Base-by-base conservation (phyloP, 2,888 invertebrate genomes). In the Caenorhabditis panamensis region DNA sequence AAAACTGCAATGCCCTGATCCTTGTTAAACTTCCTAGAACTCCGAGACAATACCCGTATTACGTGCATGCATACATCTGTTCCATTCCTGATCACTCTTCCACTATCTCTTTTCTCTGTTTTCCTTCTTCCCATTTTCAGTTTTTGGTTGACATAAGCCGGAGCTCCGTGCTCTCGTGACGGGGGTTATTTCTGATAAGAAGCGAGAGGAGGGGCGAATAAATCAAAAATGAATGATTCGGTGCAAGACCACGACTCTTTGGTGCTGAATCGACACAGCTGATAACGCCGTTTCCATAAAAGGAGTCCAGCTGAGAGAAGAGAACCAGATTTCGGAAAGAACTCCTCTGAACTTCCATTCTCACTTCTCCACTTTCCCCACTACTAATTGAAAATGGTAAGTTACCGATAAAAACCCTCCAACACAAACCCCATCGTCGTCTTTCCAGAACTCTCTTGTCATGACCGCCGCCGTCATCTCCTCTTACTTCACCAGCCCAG, bases 391-490 rank as follows among this genome's bases (percentile, higher is more conserved):
- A 41, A 13, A 41, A 53, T 54, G 67, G 28, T 41, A 68, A 56
- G 41, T 54, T 16, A 1, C 37, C n/a, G 18, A 13, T 24, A 41
- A 44, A n/a, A n/a, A n/a, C n/a, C n/a, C n/a, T 4, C 28, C 16
- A 9, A 18, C 2, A 6, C 5, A 11, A n/a, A 2, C 11, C 20
- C 4, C 1, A 26, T 16, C 16, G 44, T 13, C 6, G 2, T 18
- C 8, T 16, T 62, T 24, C 24, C 59, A 73, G 73, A 73, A 77
- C 56, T 77, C 68, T 22, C 62, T 68, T 20, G 54, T 77, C 58
- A 77, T 77, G 69, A 36, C 49, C 31, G 64, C 73, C 51, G 73
- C 73, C 22, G 73, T 73, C 8, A 51, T 73, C 51, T 59, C 64
- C 26, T 64, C 73, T 28, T 73, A 51, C 59, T 66, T 73, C 64